Evolutionary conservation across 2,888 invertebrate genomes (phyloP), one percentile per base, ranked within the genome.

Genomic region (Papilio demoleus): DNA sequence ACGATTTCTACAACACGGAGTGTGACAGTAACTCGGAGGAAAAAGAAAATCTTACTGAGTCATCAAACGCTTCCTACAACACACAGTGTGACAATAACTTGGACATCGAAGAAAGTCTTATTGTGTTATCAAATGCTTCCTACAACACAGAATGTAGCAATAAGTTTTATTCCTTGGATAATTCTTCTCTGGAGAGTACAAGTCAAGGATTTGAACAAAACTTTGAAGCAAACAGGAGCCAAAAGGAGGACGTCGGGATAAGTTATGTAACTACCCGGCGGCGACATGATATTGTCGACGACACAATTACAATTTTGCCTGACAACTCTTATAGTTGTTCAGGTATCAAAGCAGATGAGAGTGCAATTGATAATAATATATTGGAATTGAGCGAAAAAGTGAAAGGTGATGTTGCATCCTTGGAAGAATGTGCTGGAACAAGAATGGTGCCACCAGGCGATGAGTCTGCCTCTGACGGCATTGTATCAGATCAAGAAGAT

Each of bases 221-320:
- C 50, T 65, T 62, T 64, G 70, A 74, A 62, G 67, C 56, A 19
- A 70, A 72, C 53, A 70, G 66, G 34, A 68, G 70, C 66, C 71
- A 71, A 67, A 71, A 74, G 61, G 81, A 84, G 70, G 82, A 84
- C 9, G 79, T 72, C 75, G 81, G 76, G 72, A 71, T 85, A 8
- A 88, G 86, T 78, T 92, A 89, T 83, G 89, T 92, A 2, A 92
- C 89, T 62, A 91, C 87, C 40, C 86, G 92, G 80, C 84, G 84
- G 77, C 80, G 83, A 70, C 86, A 87, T 79, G 81, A 83, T 72
- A 50, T 79, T 1, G 76, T 77, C 45, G 85, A 84, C 73, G 78
- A 86, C 72, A 85, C 88, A 4, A 75, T 82, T 9, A 76, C 87
- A 70, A 80, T 83, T 61, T 75, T 80, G 42, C 81, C 84, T 70